Evolutionary conservation across 2,113 vertebrate species (phyloP).

Genomic region (Syrmaticus mikado): DNA sequence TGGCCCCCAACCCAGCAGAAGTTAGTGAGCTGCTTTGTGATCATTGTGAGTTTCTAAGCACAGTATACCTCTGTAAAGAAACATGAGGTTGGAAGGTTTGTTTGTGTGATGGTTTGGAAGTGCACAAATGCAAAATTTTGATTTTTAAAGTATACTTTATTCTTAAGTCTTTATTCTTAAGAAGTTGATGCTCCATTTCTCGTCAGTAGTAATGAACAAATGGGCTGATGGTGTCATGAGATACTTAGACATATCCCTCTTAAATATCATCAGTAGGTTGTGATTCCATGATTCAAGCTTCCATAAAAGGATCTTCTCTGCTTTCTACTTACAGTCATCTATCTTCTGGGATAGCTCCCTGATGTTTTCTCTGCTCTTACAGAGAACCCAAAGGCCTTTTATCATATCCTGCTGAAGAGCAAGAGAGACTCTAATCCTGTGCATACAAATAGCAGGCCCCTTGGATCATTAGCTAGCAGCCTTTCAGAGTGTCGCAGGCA

Average conservation of each 20-base stretch:
- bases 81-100: background rate
- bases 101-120: background rate
- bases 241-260: background rate
- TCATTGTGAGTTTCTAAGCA: background rate
- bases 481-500: background rate
- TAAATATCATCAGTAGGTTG: background rate
- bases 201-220: background rate
- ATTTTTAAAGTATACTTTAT: background rate
- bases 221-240: background rate
- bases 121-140: background rate
- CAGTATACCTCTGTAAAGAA: background rate
- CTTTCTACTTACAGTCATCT: background rate
- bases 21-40: background rate
- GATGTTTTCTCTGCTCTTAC: background rate
- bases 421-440: background rate
- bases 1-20: background rate
- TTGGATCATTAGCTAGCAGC: background rate
- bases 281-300: background rate
- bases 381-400: background rate
- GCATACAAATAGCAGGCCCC: background rate
- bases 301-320: background rate
- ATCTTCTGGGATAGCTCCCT: background rate
- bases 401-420: background rate
- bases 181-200: background rate
- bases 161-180: background rate